Conservation (phyloP, 1,140 invertebrate genomes). For the Vanessa atalanta region DNA sequence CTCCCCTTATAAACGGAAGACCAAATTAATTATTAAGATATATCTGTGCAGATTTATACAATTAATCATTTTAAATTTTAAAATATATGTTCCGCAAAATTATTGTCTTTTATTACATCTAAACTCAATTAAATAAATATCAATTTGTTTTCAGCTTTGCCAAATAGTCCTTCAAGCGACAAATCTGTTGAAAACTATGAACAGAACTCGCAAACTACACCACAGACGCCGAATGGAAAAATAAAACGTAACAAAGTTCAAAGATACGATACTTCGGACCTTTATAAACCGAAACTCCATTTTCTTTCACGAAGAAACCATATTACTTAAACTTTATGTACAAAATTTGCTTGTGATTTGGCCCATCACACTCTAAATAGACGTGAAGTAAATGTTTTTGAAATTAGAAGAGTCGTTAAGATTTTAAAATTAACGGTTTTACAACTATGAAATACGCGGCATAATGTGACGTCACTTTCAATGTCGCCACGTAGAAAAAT, state of each 20-base stretch:
- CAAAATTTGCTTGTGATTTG: background rate
- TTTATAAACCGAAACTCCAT: slow-evolving; percentile 74
- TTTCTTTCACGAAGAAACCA: slow-evolving; percentile 69
- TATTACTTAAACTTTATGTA: slow-evolving; percentile 24
- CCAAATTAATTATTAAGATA: too few relatives aligned
- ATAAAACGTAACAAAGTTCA: slow-evolving; percentile 64
- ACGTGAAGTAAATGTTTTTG: too few relatives aligned
- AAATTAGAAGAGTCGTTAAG: too few relatives aligned
- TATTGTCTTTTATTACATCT: background rate
- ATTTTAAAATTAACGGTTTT: too few relatives aligned
- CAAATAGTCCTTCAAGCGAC: slow-evolving; percentile 73
- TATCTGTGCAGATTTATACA: too few relatives aligned
- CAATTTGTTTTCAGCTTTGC: slow-evolving; percentile 52
- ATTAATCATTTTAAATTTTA: too few relatives aligned
- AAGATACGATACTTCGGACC: slow-evolving; percentile 68
- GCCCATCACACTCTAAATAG: background rate
- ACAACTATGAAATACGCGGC: too few relatives aligned
- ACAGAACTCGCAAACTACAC: slow-evolving; percentile 46
- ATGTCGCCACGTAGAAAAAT: too few relatives aligned
- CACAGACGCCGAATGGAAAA: slow-evolving; percentile 56
- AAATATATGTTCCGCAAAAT: too few relatives aligned
- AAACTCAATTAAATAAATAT: background rate
- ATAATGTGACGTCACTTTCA: too few relatives aligned
- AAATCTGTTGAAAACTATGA: slow-evolving; percentile 77
- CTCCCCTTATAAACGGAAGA: too few relatives aligned